Conservation (phyloP, 1,140 invertebrate genomes). For the Elysia chlorotica region DNA sequence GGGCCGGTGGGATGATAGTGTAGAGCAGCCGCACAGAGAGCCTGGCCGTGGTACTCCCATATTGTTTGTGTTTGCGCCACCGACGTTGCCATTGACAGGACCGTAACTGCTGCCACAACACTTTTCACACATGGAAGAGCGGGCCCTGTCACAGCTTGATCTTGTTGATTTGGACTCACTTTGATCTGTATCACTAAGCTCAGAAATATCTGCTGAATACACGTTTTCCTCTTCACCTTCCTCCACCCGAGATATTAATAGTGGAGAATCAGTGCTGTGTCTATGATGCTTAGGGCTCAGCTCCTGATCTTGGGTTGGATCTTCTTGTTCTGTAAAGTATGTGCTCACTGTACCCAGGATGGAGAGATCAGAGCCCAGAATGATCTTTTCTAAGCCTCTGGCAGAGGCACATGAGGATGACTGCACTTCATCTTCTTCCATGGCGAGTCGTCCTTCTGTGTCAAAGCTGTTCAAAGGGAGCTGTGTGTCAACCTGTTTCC, state of each 20-base stretch:
- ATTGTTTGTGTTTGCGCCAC: background rate
- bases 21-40: constrained; percentile 13
- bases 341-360: constrained; percentile 29
- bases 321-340: constrained; percentile 29
- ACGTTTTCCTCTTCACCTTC: constrained; percentile 34
- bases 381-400: constrained; percentile 17
- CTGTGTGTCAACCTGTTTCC: constrained; percentile 31
- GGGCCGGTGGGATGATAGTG: constrained; percentile 20
- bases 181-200: constrained; percentile 30
- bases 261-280: constrained; percentile 16
- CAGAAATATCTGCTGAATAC: constrained; percentile 31
- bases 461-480: constrained; percentile 32
- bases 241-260: too few relatives aligned
- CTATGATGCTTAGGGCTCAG: constrained; percentile 14
- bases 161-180: constrained; percentile 25
- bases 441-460: constrained; percentile 25
- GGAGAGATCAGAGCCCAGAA: constrained; percentile 32
- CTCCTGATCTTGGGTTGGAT: constrained; percentile 11
- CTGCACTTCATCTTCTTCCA: constrained; percentile 12
- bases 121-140: constrained; percentile 12
- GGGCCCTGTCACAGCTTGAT: constrained; percentile 17
- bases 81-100: too few relatives aligned
- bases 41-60: background rate
- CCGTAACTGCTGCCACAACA: constrained; percentile 1
- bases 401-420: too few relatives aligned